A percentile compares a stretch with the other conserved stretches of the same genome.
Evolutionary conservation across 2,888 invertebrate genomes (phyloP).

Genomic region (Dorcus parallelipipedus): DNA sequence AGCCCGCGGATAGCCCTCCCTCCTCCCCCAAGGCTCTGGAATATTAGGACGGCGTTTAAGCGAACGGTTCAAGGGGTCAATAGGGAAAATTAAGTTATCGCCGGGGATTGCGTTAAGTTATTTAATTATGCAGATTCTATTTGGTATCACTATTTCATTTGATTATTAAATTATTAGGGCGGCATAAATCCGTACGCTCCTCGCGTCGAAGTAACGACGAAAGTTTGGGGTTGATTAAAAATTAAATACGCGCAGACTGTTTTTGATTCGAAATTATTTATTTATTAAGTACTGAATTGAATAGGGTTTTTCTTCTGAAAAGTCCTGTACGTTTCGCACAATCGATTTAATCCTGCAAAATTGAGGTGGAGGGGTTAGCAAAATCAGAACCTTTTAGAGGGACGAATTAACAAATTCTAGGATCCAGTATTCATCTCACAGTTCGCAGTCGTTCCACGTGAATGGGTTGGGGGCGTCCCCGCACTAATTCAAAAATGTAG

Average conservation of each 20-base stretch:
- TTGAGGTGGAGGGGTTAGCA: background rate
- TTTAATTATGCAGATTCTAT: conserved; percentile 30
- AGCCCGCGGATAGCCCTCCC: background rate
- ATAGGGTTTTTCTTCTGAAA: too few relatives aligned
- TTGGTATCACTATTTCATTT: conserved; percentile 23
- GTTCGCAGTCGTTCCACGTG: conserved; percentile 34
- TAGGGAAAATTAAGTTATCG: conserved; percentile 34
- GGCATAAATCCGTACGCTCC: background rate
- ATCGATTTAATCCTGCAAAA: too few relatives aligned
- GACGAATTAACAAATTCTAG: conserved; percentile 25
- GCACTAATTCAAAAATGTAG: conserved; percentile 15
- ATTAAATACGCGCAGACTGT: background rate
- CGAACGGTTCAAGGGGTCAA: conserved; percentile 32
- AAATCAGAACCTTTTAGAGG: conserved; percentile 13
- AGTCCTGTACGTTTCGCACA: too few relatives aligned
- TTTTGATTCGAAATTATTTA: too few relatives aligned
- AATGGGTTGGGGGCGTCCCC: conserved; percentile 24
- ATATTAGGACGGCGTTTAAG: conserved; percentile 23
- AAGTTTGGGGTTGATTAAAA: background rate
- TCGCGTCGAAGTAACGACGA: background rate
- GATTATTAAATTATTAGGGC: conserved; percentile 14
- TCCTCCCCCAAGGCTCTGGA: background rate
- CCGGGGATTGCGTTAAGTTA: conserved; percentile 32
- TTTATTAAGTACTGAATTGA: too few relatives aligned
- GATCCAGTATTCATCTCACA: conserved; percentile 35